These are phyloP conservation scores for Peromyscus californicus DNA, from an alignment of 2,113 vertebrate species.

Conservation along the genomic window DNA sequence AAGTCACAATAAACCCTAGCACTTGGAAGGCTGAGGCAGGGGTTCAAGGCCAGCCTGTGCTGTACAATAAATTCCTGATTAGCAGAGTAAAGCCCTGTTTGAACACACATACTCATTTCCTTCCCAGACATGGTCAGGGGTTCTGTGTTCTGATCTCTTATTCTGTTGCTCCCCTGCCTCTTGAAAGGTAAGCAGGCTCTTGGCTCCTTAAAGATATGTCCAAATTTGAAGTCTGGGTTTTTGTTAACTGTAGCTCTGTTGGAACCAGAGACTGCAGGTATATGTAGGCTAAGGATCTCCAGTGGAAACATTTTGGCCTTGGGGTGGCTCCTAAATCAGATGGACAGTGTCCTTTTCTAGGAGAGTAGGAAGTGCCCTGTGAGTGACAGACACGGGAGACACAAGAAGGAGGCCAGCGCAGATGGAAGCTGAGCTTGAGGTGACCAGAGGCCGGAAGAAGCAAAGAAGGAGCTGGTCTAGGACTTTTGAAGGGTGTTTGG, in stretches of 20 bases:
- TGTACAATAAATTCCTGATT: neutral
- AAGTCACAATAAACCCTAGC: neutral
- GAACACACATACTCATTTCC: neutral
- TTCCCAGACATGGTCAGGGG: neutral
- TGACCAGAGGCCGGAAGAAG: neutral
- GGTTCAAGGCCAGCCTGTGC: neutral
- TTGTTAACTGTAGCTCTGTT: neutral
- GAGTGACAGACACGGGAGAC: neutral
- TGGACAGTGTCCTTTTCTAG: neutral
- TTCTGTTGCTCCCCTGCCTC: neutral
- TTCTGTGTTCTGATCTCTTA: neutral
- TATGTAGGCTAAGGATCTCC: neutral
- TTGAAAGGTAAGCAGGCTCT: neutral
- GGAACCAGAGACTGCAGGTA: neutral
- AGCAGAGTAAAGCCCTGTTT: neutral
- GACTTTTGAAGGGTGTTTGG: too few species aligned
- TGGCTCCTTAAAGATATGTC: neutral
- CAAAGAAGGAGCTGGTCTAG: neutral
- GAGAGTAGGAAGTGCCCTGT: neutral
- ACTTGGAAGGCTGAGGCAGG: neutral
- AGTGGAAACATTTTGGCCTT: neutral
- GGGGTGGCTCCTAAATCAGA: neutral
- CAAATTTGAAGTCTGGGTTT: neutral
- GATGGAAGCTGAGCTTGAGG: neutral
- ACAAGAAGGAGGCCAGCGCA: neutral